Evolutionary conservation across 2,888 invertebrate species (phyloP).

Genomic region (Octonoba sinensis): DNA sequence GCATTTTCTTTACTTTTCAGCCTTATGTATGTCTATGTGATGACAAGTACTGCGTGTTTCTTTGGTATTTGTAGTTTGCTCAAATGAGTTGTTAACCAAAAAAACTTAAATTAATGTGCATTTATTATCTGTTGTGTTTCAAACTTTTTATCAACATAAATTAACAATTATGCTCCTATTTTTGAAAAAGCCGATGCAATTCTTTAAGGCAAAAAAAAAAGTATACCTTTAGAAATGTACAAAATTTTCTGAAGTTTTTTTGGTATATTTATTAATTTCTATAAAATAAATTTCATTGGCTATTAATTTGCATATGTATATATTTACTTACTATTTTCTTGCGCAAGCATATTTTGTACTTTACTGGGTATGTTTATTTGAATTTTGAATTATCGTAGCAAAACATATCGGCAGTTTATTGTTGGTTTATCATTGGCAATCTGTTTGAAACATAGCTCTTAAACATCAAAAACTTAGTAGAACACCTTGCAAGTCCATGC

Average conservation of each 20-base stretch:
- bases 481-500: conserved; percentile 38
- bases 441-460: conserved; percentile 58
- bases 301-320: too few relatives aligned
- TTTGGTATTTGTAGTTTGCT: background rate
- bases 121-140: conserved; percentile 38
- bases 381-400: too few relatives aligned
- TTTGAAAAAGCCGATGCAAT: background rate
- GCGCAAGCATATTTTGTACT: too few relatives aligned
- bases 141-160: conserved; percentile 38
- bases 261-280: too few relatives aligned
- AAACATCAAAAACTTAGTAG: conserved; percentile 9
- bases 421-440: conserved; percentile 21
- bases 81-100: background rate
- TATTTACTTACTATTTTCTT: too few relatives aligned
- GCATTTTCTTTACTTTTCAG: conserved; percentile 70
- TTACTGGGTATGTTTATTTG: too few relatives aligned
- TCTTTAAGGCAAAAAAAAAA: too few relatives aligned
- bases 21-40: conserved; percentile 69
- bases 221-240: too few relatives aligned
- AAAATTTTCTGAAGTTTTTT: too few relatives aligned
- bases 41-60: conserved; percentile 11
- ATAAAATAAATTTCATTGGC: too few relatives aligned
- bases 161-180: background rate
- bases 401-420: too few relatives aligned
- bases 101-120: background rate